phyloP scores from a whole-genome alignment of 2,797 vertebrate genomes.

The Florisuga fusca region DNA sequence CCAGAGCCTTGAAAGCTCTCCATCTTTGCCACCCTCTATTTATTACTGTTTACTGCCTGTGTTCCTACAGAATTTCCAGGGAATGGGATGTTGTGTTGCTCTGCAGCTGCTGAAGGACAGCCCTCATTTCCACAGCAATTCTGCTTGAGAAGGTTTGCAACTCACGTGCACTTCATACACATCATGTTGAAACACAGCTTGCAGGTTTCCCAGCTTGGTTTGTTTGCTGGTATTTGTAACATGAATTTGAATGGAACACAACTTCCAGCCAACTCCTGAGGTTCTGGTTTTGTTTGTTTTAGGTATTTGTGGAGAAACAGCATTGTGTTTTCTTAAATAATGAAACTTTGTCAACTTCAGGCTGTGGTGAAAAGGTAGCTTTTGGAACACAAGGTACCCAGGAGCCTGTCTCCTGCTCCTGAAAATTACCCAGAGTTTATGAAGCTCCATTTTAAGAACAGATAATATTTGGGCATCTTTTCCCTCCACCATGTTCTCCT shows the following conservation, averaged over 20 bases:
- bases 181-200: accelerated
- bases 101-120: not conserved
- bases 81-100: accelerated
- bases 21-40: not conserved
- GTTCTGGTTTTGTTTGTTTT: not conserved
- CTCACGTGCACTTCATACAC: not conserved
- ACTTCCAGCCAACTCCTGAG: not conserved
- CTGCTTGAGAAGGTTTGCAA: not conserved
- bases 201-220: not conserved
- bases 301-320: not conserved
- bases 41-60: not conserved
- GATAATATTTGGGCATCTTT: not conserved
- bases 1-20: not conserved
- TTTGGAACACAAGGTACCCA: not conserved
- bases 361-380: not conserved
- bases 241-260: too few species aligned
- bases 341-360: not conserved
- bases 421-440: not conserved
- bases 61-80: conserved; percentile 21
- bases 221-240: not conserved
- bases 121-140: not conserved
- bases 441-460: not conserved
- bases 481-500: accelerated
- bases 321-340: not conserved
- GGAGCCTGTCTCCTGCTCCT: not conserved